Percentiles rank a stretch among this genome's conserved stretches.
phyloP scores from a whole-genome alignment of 2,888 invertebrate species.

The Drosophila merina region DNA sequence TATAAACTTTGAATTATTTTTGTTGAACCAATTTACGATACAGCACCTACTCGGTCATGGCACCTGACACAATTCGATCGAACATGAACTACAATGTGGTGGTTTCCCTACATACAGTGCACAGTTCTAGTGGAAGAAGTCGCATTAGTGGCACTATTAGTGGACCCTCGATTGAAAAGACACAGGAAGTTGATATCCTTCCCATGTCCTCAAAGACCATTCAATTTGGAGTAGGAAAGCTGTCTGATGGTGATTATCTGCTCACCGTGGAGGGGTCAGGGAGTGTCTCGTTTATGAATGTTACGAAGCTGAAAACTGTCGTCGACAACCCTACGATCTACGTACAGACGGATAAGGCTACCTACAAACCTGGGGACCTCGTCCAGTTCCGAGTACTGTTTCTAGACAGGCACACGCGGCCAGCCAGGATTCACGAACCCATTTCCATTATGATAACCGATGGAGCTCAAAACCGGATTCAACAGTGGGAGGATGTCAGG shows the following conservation, averaged over 20 bases:
- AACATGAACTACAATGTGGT: constrained; percentile 92
- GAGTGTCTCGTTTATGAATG: constrained; percentile 89
- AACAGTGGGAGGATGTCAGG: constrained; percentile 89
- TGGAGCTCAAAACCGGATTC: constrained; percentile 91
- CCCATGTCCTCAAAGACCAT: constrained; percentile 89
- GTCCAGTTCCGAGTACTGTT: constrained; percentile 90
- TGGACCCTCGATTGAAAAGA: constrained; percentile 89
- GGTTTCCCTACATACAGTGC: constrained; percentile 85
- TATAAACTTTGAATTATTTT: background rate
- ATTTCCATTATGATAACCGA: constrained; percentile 84
- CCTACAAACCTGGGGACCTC: constrained; percentile 93
- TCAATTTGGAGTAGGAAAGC: constrained; percentile 87
- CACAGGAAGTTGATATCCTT: constrained; percentile 88
- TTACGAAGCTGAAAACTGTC: constrained; percentile 89
- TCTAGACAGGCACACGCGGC: constrained; percentile 89
- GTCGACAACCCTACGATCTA: constrained; percentile 90
- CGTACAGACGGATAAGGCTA: constrained; percentile 95
- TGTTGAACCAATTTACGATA: background rate
- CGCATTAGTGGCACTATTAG: constrained; percentile 89
- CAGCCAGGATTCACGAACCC: constrained; percentile 83
- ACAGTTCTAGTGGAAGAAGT: constrained; percentile 73
- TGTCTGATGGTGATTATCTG: constrained; percentile 70
- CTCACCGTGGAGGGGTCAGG: constrained; percentile 86
- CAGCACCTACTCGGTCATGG: constrained; percentile 89
- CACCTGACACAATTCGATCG: constrained; percentile 91